Evolutionary conservation across 2,888 invertebrate species (phyloP).

Genomic region (Lottia scabra): DNA sequence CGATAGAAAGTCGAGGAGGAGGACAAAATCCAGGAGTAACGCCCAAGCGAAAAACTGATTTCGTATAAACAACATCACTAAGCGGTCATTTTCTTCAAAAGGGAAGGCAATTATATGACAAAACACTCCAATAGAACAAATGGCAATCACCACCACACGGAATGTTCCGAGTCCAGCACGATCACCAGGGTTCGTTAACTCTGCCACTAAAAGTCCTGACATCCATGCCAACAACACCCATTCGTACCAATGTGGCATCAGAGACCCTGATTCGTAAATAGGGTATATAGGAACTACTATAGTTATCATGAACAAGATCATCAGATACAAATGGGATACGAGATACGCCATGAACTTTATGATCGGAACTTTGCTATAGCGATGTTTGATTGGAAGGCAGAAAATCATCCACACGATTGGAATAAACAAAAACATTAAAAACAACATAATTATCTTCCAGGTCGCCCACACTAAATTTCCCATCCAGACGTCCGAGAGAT

Average conservation of each 20-base stretch:
- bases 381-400: conserved; percentile 93
- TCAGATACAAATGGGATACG: conserved; percentile 97
- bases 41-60: conserved; percentile 98
- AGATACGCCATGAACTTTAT: conserved; percentile 99
- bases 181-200: conserved; percentile 97
- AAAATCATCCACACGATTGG: conserved; percentile 97
- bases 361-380: conserved; percentile 97
- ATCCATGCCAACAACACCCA: conserved; percentile 95
- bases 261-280: conserved; percentile 66
- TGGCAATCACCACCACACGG: conserved; percentile 79
- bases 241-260: conserved; percentile 95
- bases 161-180: conserved; percentile 94
- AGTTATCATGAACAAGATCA: conserved; percentile 90
- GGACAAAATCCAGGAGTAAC: conserved; percentile 95
- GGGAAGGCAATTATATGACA: conserved; percentile 83
- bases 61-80: conserved; percentile 81
- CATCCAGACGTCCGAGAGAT: conserved; percentile 94
- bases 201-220: conserved; percentile 93
- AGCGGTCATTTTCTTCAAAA: conserved; percentile 73
- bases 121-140: conserved; percentile 73
- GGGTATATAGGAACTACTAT: conserved; percentile 68
- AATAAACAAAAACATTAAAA: conserved; percentile 82
- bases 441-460: conserved; percentile 91
- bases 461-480: conserved; percentile 97
- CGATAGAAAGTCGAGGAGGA: conserved; percentile 93